Evolutionary conservation across 2,797 vertebrate species (phyloP).

Genomic region (Pteropus rufus): DNA sequence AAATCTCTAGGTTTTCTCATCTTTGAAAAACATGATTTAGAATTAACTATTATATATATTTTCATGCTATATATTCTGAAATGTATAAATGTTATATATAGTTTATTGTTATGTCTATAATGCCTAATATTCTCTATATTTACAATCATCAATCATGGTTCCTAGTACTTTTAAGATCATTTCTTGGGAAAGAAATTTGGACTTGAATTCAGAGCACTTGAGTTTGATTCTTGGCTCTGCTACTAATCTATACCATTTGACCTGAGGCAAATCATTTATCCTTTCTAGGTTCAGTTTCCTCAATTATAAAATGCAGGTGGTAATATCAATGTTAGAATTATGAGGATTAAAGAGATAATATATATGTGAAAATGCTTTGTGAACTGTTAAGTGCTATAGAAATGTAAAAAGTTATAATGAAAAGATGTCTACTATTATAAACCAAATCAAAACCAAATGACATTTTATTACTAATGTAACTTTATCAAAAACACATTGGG

Average conservation of each 20-base stretch:
- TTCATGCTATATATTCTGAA: background rate
- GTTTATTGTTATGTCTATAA: background rate
- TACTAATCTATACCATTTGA: background rate
- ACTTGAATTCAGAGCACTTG: background rate
- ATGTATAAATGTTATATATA: background rate
- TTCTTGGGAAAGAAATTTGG: background rate
- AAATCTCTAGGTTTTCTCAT: background rate
- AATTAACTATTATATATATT: background rate
- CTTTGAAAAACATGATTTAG: background rate
- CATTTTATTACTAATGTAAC: background rate
- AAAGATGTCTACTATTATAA: background rate
- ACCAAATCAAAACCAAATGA: constrained; percentile 8
- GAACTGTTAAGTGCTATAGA: background rate
- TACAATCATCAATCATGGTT: background rate
- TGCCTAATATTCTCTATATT: background rate
- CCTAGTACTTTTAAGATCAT: background rate
- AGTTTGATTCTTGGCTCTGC: background rate
- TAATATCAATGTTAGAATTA: background rate
- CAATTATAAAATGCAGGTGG: background rate
- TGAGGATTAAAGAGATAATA: background rate
- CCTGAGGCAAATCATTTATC: background rate
- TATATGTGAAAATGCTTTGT: background rate
- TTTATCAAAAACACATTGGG: background rate
- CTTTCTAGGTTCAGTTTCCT: background rate
- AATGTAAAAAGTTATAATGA: background rate